Conservation (phyloP, 2,888 invertebrate species). For the Agriotes lineatus region DNA sequence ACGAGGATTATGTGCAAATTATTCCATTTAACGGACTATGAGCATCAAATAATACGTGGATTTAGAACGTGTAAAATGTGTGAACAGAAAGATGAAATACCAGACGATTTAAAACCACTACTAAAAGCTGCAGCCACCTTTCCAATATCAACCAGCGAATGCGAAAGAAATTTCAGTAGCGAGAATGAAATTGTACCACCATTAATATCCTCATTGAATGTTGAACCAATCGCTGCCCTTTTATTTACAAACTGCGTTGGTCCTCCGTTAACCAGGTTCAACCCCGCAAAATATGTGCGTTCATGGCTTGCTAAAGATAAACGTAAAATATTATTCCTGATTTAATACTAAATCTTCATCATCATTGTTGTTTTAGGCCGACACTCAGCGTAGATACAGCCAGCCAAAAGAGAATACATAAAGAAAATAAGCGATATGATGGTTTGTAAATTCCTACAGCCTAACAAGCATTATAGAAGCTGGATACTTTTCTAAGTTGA, state of each 20-base stretch:
- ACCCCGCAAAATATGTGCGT: background rate
- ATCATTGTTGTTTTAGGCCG: background rate
- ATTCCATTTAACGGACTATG: background rate
- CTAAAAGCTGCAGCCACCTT: background rate
- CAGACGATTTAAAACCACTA: background rate
- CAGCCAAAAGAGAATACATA: background rate
- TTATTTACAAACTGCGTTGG: background rate
- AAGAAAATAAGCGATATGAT: background rate
- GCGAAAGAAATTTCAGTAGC: background rate
- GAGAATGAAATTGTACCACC: background rate
- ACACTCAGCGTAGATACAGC: background rate
- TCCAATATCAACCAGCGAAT: constrained; percentile 3
- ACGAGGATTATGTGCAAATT: background rate
- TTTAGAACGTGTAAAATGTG: background rate
- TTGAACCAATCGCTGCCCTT: background rate
- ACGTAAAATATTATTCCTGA: no score
- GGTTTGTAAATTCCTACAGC: background rate
- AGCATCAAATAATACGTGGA: background rate
- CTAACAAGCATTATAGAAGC: no score
- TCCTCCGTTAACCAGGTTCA: background rate
- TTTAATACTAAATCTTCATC: no score
- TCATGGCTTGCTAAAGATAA: no score
- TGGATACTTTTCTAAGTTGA: no score
- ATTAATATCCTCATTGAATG: background rate
- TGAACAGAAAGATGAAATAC: background rate